These are phyloP conservation scores for Formica selysi DNA, from an alignment of 1,140 invertebrate species.

Conservation along the genomic window DNA sequence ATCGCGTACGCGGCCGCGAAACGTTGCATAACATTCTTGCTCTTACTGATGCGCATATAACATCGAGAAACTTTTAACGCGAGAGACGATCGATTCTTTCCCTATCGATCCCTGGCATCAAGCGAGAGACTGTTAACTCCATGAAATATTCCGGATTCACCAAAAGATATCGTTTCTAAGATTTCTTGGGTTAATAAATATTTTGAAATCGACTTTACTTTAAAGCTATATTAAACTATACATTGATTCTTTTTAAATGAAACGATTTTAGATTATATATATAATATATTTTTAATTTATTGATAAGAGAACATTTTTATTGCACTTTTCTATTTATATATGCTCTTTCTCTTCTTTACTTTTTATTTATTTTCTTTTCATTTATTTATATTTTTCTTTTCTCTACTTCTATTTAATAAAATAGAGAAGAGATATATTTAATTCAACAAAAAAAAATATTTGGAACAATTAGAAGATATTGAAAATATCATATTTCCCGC, in stretches of 20 bases:
- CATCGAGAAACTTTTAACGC: not conserved
- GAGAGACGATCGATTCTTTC: constrained; percentile 21
- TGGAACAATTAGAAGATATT: not conserved
- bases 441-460: not conserved
- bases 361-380: too few species aligned
- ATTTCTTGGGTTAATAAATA: not conserved
- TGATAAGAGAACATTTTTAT: too few species aligned
- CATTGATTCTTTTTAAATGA: not conserved
- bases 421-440: not conserved
- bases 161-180: not conserved
- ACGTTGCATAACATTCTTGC: constrained; percentile 59
- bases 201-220: not conserved
- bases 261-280: not conserved
- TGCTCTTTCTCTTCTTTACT: too few species aligned
- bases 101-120: not conserved
- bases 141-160: not conserved
- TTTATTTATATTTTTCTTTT: too few species aligned
- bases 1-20: constrained; percentile 15
- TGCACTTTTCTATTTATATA: too few species aligned
- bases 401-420: not conserved
- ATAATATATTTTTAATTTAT: too few species aligned
- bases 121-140: not conserved
- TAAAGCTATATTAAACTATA: not conserved
- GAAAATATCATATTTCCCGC: constrained; percentile 55
- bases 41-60: constrained; percentile 39